These are phyloP conservation scores for Chloroceryle aenea DNA, from an alignment of 2,113 vertebrate genomes.

Conservation along the genomic window DNA sequence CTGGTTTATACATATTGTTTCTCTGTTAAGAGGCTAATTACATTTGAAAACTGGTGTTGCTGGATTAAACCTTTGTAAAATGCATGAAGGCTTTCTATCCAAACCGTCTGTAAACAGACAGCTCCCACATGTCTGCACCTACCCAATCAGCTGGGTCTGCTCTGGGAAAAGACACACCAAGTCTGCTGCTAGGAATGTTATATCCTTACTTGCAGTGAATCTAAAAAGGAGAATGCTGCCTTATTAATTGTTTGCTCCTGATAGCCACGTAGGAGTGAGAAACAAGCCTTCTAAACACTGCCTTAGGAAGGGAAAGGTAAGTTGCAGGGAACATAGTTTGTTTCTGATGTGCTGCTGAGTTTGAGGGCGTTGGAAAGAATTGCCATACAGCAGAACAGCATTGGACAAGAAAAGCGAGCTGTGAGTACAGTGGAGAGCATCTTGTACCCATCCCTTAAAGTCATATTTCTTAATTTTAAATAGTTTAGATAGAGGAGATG, in stretches of 20 bases:
- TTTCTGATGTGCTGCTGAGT: neutral
- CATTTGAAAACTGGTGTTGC: neutral
- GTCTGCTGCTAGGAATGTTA: neutral
- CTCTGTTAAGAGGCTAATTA: neutral
- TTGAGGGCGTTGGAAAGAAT: neutral
- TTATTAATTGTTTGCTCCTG: neutral
- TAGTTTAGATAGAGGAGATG: neutral
- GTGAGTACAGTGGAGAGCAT: fast-evolving
- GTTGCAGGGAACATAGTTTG: neutral
- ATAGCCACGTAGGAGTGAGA: neutral
- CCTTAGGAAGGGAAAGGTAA: neutral
- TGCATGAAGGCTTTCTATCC: neutral
- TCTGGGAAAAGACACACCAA: neutral
- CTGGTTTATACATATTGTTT: neutral
- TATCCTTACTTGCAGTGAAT: neutral
- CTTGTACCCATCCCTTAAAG: neutral
- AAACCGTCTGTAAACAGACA: neutral
- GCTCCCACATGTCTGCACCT: fast-evolving
- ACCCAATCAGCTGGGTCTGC: neutral
- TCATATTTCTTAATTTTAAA: neutral
- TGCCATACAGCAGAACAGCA: neutral
- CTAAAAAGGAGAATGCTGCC: neutral
- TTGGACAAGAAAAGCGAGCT: neutral
- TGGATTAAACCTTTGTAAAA: neutral
- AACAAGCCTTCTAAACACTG: neutral